Evolutionary conservation across 2,113 vertebrate genomes (phyloP), one percentile per base, ranked within the genome.

Genomic region (Leptobrachium ailaonicum): DNA sequence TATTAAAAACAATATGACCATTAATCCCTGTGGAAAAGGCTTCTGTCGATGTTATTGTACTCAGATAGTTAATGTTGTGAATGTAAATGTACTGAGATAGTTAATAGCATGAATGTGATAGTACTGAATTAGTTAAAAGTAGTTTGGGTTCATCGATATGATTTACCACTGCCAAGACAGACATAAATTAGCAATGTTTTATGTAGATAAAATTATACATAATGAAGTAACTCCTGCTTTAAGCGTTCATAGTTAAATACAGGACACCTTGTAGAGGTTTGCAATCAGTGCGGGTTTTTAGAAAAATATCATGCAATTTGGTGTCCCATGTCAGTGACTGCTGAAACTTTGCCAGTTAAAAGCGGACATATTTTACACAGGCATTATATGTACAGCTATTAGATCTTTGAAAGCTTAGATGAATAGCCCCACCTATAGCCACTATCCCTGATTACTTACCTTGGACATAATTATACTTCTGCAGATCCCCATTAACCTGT

Each of bases 401-500:
- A 92, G 93, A 92, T 90, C 90, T 95, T 93, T 89, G 63, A 90
- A 91, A 91, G 89, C 90, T 92, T 94, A 93, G 94, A 93, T 90
- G 86, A 84, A 85, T 41, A 4, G 87, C 90, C 90, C 89, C 89
- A 88, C 90, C 92, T 91, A 86, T 89, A 89, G 86, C 85, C 88
- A 86, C 82, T 88, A 86, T 90, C 89, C 86, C 88, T 89, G 85
- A 47, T 88, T 92, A 88, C 84, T 86, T 90, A 89, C 92, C 88
- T 91, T 90, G 90, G 87, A 91, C 88, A 84, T 94, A 95, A 94
- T 92, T 94, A 94, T 92, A 90, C 86, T 88, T 90, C 85, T 87
- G 87, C 86, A 88, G 86, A 90, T 92, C 89, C 90, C 89, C 85
- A 90, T 93, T 92, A 95, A 95, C 93, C 91, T 93, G 88, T 90